Evolutionary conservation across 2,888 invertebrate genomes (phyloP).

Genomic region (Drosophila austrosaltans): DNA sequence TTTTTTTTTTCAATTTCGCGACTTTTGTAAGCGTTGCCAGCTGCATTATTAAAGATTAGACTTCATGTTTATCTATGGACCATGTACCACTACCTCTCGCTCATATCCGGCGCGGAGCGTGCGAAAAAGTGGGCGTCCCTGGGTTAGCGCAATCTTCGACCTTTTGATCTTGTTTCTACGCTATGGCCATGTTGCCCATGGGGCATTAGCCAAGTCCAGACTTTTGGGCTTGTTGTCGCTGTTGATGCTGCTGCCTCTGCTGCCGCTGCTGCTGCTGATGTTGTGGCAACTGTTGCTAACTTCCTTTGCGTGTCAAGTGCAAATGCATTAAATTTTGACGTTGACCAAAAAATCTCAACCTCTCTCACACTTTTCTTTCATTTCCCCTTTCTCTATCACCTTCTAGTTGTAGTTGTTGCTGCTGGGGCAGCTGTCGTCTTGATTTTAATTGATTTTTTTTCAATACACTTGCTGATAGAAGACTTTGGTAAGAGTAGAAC

Average conservation of each 20-base stretch:
- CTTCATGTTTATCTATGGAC: slow-evolving; percentile 61
- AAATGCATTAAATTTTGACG: slow-evolving; percentile 75
- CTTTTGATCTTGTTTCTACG: slow-evolving; percentile 77
- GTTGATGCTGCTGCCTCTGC: slow-evolving; percentile 26
- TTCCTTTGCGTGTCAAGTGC: slow-evolving; percentile 79
- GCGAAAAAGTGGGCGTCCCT: slow-evolving; percentile 78
- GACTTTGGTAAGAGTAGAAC: slow-evolving; percentile 48
- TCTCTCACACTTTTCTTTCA: background rate
- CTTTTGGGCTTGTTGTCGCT: background rate
- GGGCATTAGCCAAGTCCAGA: slow-evolving; percentile 2
- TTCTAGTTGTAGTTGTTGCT: slow-evolving; percentile 2
- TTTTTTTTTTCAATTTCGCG: slow-evolving; percentile 62
- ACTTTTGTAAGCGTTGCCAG: slow-evolving; percentile 37
- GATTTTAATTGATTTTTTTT: slow-evolving; percentile 70
- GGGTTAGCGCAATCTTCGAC: slow-evolving; percentile 77
- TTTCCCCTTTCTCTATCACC: slow-evolving; percentile 18
- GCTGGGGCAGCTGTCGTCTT: slow-evolving; percentile 50
- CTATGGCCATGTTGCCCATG: slow-evolving; percentile 19
- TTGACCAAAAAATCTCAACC: slow-evolving; percentile 64
- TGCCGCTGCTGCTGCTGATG: slow-evolving; percentile 53
- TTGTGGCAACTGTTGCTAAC: slow-evolving; percentile 55
- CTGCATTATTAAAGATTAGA: slow-evolving; percentile 62
- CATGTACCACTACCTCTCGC: slow-evolving; percentile 45
- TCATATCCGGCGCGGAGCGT: slow-evolving; percentile 73
- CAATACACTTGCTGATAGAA: slow-evolving; percentile 56